Evolutionary conservation across 2,888 invertebrate species (phyloP), one percentile per base, ranked within the genome.

Genomic region (Trichogramma evanescens): DNA sequence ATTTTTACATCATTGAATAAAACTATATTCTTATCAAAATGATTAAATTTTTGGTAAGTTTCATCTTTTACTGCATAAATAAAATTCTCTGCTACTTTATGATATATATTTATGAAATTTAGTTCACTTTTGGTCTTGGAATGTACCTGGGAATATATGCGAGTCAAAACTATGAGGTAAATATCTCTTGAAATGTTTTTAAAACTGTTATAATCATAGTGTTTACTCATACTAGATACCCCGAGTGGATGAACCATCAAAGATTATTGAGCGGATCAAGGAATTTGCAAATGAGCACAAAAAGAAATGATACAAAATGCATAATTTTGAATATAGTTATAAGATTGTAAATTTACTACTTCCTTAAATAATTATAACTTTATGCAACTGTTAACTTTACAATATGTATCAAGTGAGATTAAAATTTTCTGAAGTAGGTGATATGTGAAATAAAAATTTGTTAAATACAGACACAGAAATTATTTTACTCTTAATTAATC

Each of bases 221-320:
- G 40, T 49, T 6, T 26, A 56, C 58, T 65, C 66, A 65, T 80
- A 81, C 59, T 79, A 94, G 92, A 83, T 93, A 66, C 92, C 93
- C 6, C 85, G 87, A 74, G 89, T 94, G 5, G 93, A 93, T 78
- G 89, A 93, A 68, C 95, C 94, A 4, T 78, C 81, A 63, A 86
- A 85, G 68, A 73, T 93, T 69, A 79, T 87, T 71, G 85, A 87
- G 65, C 88, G 86, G 77, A 75, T 89, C 50, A 87, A 86, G 75
- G 84, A 86, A 57, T 87, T 83, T 74, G 77, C 89, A 38, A 89
- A 91, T 66, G 82, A 83, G 64, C 87, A 91, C 70, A 82, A 74
- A 75, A 84, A 81, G 77, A 80, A 78, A 69, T 78, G 74, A 72
- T 66, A 40, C 26, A 44, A 53, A 53, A 58, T 40, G 53, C 9